Conservation (phyloP, 1,140 invertebrate genomes). For the Apis dorsata region DNA sequence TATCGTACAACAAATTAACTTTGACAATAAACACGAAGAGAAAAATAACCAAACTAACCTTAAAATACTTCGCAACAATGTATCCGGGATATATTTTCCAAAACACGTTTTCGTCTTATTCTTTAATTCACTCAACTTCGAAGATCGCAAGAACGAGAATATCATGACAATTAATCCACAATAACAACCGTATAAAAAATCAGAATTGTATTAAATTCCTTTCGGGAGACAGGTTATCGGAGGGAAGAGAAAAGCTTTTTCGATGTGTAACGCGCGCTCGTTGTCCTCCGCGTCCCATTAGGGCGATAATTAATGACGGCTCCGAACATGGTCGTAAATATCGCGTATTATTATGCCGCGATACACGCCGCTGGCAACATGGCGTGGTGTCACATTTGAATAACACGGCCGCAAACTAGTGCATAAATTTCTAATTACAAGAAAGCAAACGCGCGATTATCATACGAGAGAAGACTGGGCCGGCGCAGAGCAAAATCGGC, state of each 20-base stretch:
- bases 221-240: not conserved
- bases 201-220: not conserved
- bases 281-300: constrained; percentile 70
- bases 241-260: constrained; percentile 18
- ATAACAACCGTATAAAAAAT: not conserved
- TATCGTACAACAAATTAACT: no score
- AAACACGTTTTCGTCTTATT: not conserved
- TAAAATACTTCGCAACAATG: not conserved
- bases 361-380: constrained; percentile 57
- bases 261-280: constrained; percentile 47
- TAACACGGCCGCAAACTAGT: constrained; percentile 77
- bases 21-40: no score
- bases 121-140: not conserved
- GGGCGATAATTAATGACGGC: constrained; percentile 74
- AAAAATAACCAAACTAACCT: not conserved
- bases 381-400: constrained; percentile 78
- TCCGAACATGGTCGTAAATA: constrained; percentile 69
- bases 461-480: constrained; percentile 2
- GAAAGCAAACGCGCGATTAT: constrained; percentile 64
- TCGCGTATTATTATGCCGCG: constrained; percentile 64
- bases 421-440: constrained; percentile 80
- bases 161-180: not conserved
- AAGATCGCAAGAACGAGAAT: not conserved
- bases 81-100: not conserved
- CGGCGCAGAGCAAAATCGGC: constrained; percentile 8